phyloP scores from a whole-genome alignment of 2,113 vertebrate genomes.

The Saiga tatarica region DNA sequence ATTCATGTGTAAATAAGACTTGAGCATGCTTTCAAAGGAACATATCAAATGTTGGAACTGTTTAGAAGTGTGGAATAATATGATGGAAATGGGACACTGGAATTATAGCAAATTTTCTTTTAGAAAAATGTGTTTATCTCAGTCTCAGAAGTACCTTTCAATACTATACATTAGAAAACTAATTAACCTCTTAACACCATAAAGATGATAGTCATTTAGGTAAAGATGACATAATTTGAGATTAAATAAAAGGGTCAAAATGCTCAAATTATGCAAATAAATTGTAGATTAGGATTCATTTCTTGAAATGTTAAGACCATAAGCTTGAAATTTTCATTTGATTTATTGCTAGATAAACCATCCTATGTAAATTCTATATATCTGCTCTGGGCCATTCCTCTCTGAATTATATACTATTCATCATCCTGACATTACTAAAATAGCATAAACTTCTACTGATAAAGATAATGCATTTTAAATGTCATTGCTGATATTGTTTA shows the following conservation, averaged over 20 bases:
- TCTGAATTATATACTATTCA: conserved; percentile 69
- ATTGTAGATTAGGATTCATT: conserved; percentile 57
- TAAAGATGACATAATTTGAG: conserved; percentile 5
- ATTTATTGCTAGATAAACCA: conserved; percentile 67
- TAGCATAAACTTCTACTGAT: conserved; percentile 53
- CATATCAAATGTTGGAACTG: background rate
- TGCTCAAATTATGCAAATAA: conserved; percentile 63
- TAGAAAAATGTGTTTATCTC: background rate
- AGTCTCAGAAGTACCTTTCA: background rate
- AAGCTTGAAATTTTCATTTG: conserved; percentile 67
- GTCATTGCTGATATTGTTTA: conserved; percentile 8
- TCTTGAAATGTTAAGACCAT: conserved; percentile 69
- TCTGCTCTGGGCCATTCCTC: conserved; percentile 52
- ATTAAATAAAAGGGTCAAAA: conserved; percentile 51
- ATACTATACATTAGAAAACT: background rate
- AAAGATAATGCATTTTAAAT: conserved; percentile 70
- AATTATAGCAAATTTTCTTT: background rate
- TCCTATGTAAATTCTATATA: conserved; percentile 65
- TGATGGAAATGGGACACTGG: background rate
- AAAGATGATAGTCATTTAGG: background rate
- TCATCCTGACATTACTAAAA: conserved; percentile 71
- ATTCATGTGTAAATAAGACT: background rate
- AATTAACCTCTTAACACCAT: conserved; percentile 9
- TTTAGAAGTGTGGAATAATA: background rate
- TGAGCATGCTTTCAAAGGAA: background rate